Conservation (phyloP, 64 coral and sea anemone genomes). For the Catalaphyllia jardinei region DNA sequence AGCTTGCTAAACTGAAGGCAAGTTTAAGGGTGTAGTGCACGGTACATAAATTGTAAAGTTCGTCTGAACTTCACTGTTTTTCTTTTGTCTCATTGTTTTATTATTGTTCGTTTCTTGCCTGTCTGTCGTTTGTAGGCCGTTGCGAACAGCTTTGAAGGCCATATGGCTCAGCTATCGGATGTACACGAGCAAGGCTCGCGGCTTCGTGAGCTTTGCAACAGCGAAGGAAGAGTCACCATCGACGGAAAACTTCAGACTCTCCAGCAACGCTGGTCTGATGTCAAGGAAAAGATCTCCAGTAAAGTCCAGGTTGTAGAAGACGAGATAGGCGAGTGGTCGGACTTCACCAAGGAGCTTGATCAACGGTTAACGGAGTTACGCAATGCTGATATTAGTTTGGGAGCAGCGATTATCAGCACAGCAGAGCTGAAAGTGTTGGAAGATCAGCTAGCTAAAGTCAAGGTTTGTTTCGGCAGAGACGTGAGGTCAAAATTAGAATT, state of each 20-base stretch:
- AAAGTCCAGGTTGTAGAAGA: conserved; percentile 65
- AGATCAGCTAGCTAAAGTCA: conserved; percentile 66
- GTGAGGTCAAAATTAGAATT: background rate
- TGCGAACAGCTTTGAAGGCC: conserved; percentile 88
- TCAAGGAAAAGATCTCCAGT: conserved; percentile 59
- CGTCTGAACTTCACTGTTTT: too few species aligned
- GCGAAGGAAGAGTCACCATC: conserved; percentile 61
- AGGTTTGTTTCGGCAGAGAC: conserved; percentile 44
- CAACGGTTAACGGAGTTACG: conserved; percentile 73
- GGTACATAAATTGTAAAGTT: too few species aligned
- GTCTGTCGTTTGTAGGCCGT: conserved; percentile 53
- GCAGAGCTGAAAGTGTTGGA: conserved; percentile 76
- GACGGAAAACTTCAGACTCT: conserved; percentile 65
- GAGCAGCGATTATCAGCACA: conserved; percentile 65
- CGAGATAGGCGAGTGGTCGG: conserved; percentile 66
- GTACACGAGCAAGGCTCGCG: conserved; percentile 52
- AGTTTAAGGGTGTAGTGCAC: background rate
- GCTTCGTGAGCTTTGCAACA: conserved; percentile 78
- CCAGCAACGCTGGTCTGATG: conserved; percentile 67
- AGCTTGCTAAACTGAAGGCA: conserved; percentile 92
- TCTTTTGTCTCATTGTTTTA: too few species aligned
- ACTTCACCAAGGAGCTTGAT: conserved; percentile 63
- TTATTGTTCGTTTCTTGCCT: background rate
- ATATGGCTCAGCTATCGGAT: conserved; percentile 60
- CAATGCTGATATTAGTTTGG: conserved; percentile 80